Evolutionary conservation across 2,797 vertebrate genomes (phyloP), one percentile per base, ranked within the genome.

Genomic region (Hyperoplus immaculatus): DNA sequence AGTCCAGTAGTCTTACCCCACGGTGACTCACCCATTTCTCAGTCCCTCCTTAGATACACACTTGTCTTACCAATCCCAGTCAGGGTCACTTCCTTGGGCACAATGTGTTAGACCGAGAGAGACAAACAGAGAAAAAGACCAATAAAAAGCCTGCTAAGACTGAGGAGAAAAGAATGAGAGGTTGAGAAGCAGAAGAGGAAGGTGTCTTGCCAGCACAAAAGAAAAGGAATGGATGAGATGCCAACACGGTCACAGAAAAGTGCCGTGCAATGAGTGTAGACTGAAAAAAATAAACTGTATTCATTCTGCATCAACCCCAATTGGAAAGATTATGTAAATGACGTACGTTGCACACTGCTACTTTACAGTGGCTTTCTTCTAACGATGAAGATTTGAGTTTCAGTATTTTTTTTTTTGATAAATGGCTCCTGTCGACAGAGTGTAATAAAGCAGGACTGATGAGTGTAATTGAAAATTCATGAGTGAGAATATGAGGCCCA

Each of bases 211-310:
- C 29, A 29, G 29, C 29, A 29, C 29, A 29, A 29, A 29, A 29
- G 29, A 29, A 29, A 29, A 76, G 75, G 65, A 76, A 67, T 46
- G 16, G 80, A 63, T 69, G 47, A 77, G 11, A 9, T 43, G 80
- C 74, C 72, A 50, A 0, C 59, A 86, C 90, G 91, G 90, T 89
- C 92, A 89, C 46, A 73, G 89, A 82, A 76, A 42, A 70, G 80
- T 66, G 64, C 18, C 53, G 6, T 39, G 58, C 29, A 18, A 29
- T 36, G 7, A 46, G 54, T 42, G 36, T 15, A 51, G n/a, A 38
- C 43, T 3, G 21, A 36, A 49, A 50, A 50, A 72, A 72, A 70
- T 76, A 63, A 66, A 77, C 56, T 43, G 15, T 11, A 15, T 63
- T 50, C 3, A 50, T 63, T 80, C n/a, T 58, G 66, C 60, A 55